phyloP scores from a whole-genome alignment of 2,797 vertebrate genomes.

The Bradypus variegatus region DNA sequence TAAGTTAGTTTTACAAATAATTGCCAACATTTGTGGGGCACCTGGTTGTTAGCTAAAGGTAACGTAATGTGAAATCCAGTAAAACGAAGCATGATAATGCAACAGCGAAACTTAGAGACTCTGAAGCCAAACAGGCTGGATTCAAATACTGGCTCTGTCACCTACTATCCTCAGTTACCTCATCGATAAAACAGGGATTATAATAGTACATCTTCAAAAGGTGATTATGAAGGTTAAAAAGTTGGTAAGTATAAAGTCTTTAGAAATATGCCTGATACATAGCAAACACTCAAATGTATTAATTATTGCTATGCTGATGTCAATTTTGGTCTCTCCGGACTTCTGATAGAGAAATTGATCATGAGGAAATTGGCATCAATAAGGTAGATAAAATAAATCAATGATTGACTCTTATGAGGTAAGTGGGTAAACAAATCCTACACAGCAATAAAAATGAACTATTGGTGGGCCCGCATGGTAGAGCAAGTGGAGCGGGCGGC shows the following conservation, averaged over 20 bases:
- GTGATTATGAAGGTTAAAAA: background rate
- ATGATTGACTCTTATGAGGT: background rate
- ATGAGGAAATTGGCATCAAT: background rate
- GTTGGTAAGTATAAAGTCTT: background rate
- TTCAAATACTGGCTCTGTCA: constrained; percentile 32
- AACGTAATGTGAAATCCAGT: background rate
- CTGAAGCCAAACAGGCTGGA: constrained; percentile 17
- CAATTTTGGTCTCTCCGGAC: background rate
- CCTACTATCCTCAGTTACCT: background rate
- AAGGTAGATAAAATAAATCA: constrained; percentile 7
- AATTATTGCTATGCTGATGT: background rate
- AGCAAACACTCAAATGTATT: background rate
- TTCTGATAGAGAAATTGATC: constrained; percentile 2
- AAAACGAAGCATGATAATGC: background rate
- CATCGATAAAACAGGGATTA: background rate
- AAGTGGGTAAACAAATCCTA: no score
- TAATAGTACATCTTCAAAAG: background rate
- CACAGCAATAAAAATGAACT: no score
- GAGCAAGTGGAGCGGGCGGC: no score
- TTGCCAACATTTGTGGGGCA: constrained; percentile 15
- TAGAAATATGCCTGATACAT: background rate
- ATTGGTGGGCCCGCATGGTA: no score
- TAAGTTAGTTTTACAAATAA: constrained; percentile 32
- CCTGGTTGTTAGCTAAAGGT: background rate
- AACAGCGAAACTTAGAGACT: background rate